phyloP scores from a whole-genome alignment of 2,888 invertebrate species.

The Oegoconia quadripuncta region DNA sequence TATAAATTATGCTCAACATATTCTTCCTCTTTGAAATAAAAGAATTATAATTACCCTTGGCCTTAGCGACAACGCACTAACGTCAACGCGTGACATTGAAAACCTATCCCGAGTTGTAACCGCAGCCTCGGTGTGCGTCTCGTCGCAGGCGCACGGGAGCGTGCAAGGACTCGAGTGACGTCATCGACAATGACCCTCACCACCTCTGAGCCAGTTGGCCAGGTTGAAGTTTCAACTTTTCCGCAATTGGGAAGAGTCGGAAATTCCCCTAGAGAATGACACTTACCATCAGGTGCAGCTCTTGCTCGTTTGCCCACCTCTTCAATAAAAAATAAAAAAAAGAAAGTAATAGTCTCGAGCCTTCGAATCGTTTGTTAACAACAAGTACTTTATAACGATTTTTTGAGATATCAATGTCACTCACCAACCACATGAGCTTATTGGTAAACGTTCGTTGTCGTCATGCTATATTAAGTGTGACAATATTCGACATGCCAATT shows the following conservation, averaged over 20 bases:
- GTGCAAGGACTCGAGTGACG: slow-evolving; percentile 69
- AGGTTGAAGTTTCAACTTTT: slow-evolving; percentile 36
- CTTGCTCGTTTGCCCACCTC: no score
- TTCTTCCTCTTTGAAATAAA: neutral
- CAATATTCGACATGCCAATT: no score
- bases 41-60: slow-evolving; percentile 22
- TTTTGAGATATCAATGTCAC: no score
- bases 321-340: no score
- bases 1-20: no score
- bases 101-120: slow-evolving; percentile 68
- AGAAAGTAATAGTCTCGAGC: no score
- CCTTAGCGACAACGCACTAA: slow-evolving; percentile 55
- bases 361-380: no score
- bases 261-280: slow-evolving; percentile 24
- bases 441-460: no score
- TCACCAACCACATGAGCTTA: no score
- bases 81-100: slow-evolving; percentile 59
- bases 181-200: slow-evolving; percentile 46
- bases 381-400: no score
- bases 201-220: slow-evolving; percentile 25
- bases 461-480: no score
- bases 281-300: slow-evolving; percentile 19
- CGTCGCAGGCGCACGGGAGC: slow-evolving; percentile 63
- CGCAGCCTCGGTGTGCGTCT: slow-evolving; percentile 64
- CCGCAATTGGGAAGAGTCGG: slow-evolving; percentile 27